Conservation (phyloP, 2,113 vertebrate genomes). For the Dissostichus mawsoni region DNA sequence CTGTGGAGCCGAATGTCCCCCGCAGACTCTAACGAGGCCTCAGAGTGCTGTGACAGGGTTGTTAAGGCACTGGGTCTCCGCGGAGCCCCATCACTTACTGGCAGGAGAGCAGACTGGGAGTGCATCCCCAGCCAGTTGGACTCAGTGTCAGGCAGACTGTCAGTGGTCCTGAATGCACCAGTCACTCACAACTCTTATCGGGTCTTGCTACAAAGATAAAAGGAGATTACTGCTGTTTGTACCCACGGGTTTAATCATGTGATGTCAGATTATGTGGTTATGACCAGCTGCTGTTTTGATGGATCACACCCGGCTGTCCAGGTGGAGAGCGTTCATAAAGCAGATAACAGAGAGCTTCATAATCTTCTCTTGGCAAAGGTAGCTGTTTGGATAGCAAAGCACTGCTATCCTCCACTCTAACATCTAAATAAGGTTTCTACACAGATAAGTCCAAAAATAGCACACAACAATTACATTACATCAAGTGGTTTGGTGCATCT, state of each 20-base stretch:
- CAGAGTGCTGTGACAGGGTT: slow-evolving; percentile 55
- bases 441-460: slow-evolving; percentile 1
- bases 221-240: slow-evolving; percentile 65
- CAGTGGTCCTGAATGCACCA: slow-evolving; percentile 52
- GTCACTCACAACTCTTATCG: slow-evolving; percentile 68
- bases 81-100: slow-evolving; percentile 48
- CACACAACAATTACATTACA: slow-evolving; percentile 12
- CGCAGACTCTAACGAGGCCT: slow-evolving; percentile 58
- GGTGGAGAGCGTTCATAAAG: slow-evolving; percentile 71
- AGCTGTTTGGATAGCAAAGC: slow-evolving; percentile 7
- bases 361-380: slow-evolving; percentile 56
- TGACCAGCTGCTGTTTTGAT: slow-evolving; percentile 69
- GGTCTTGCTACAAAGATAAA: slow-evolving; percentile 63
- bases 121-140: slow-evolving; percentile 24
- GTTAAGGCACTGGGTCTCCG: slow-evolving; percentile 42
- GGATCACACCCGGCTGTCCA: slow-evolving; percentile 61
- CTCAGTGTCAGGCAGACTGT: slow-evolving; percentile 52
- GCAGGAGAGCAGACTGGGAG: slow-evolving; percentile 48
- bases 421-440: slow-evolving; percentile 25
- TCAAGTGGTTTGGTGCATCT: slow-evolving; percentile 18
- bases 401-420: not conserved
- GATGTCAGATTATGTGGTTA: slow-evolving; percentile 62
- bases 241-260: slow-evolving; percentile 58
- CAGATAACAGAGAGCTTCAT: slow-evolving; percentile 64
- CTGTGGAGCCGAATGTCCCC: slow-evolving; percentile 25